Percentiles rank a stretch among this genome's conserved stretches.
These are phyloP conservation scores for Indri indri DNA, from an alignment of 2,113 vertebrate genomes.

Conservation along the genomic window DNA sequence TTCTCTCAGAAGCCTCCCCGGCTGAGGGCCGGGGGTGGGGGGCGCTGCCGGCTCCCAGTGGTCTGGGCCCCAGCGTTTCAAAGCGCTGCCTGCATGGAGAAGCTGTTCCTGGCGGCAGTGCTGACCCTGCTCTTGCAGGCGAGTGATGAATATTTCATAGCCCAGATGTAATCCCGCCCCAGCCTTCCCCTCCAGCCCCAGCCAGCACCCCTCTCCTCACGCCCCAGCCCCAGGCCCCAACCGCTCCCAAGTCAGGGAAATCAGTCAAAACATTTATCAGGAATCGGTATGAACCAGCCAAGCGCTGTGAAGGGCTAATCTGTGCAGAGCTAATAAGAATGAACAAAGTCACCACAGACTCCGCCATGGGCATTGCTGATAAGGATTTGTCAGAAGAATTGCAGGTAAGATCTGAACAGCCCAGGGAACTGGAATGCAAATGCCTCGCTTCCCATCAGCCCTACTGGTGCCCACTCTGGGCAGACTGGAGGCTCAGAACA, in stretches of 20 bases:
- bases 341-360: slow-evolving; percentile 75
- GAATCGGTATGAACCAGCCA: slow-evolving; percentile 75
- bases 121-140: slow-evolving; percentile 21
- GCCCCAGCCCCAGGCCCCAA: slow-evolving; percentile 3
- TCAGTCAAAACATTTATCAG: slow-evolving; percentile 83
- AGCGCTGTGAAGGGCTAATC: slow-evolving; percentile 78
- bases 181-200: not conserved
- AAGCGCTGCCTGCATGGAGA: slow-evolving; percentile 6
- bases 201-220: not conserved
- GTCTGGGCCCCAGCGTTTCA: slow-evolving; percentile 31
- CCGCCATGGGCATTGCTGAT: slow-evolving; percentile 72
- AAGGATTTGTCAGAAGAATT: slow-evolving; percentile 77
- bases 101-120: not conserved
- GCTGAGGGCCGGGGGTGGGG: not conserved
- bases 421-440: slow-evolving; percentile 62
- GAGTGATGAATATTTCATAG: slow-evolving; percentile 80
- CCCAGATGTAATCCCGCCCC: slow-evolving; percentile 66
- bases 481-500: not conserved
- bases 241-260: slow-evolving; percentile 72
- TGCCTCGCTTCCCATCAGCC: not conserved
- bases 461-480: not conserved
- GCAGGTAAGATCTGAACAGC: slow-evolving; percentile 69
- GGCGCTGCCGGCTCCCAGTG: not conserved
- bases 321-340: slow-evolving; percentile 72
- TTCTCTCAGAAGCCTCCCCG: slow-evolving; percentile 51